These are phyloP conservation scores for Helleia helle DNA, from an alignment of 2,888 invertebrate species.

Conservation along the genomic window DNA sequence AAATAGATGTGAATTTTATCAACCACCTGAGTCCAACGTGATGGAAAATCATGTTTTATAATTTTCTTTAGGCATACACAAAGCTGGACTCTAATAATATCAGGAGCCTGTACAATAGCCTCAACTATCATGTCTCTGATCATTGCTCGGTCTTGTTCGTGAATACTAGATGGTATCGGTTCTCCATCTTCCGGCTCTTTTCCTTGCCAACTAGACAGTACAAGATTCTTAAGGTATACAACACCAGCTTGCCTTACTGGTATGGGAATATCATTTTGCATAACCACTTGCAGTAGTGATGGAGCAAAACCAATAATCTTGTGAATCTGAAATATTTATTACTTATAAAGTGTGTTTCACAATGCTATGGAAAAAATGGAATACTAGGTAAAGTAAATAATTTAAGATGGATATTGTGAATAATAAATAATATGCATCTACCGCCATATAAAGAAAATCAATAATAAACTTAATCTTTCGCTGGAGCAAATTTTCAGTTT, in stretches of 20 bases:
- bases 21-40: constrained; percentile 94
- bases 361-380: too few relatives aligned
- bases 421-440: too few relatives aligned
- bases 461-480: neutral
- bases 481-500: neutral
- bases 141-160: constrained; percentile 96
- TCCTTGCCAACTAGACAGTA: constrained; percentile 92
- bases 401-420: too few relatives aligned
- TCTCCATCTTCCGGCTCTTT: constrained; percentile 81
- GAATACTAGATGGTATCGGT: constrained; percentile 87
- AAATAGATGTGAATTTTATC: constrained; percentile 96
- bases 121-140: constrained; percentile 96
- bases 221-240: constrained; percentile 96
- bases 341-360: too few relatives aligned
- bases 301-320: constrained; percentile 97
- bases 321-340: constrained; percentile 46
- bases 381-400: too few relatives aligned
- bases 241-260: constrained; percentile 97
- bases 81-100: constrained; percentile 91
- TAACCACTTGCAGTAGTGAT: constrained; percentile 92
- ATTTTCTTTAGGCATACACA: constrained; percentile 95
- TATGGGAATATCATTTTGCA: constrained; percentile 91
- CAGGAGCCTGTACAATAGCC: constrained; percentile 94
- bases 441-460: constrained; percentile 1
- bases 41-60: constrained; percentile 96